Percentiles rank a stretch among this genome's conserved stretches.
Conservation (phyloP, 2,888 invertebrate genomes). For the Lycia hirtaria region DNA sequence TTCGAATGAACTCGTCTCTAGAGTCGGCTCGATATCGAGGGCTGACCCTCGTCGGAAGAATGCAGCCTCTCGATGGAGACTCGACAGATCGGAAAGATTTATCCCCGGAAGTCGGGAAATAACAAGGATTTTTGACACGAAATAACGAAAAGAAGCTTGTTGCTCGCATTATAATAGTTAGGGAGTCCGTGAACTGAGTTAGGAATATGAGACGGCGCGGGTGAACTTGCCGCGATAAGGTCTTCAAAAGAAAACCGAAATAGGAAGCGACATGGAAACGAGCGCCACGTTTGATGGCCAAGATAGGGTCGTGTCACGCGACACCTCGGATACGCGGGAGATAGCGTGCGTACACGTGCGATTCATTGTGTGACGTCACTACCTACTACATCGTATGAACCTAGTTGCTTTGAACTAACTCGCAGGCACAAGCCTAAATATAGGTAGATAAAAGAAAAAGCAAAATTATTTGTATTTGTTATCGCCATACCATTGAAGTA, state of each 20-base stretch:
- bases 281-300: conserved; percentile 17
- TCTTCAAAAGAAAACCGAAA: conserved; percentile 21
- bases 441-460: too few species aligned
- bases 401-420: too few species aligned
- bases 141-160: conserved; percentile 22
- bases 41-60: conserved; percentile 20
- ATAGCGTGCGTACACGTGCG: background rate
- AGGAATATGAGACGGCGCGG: conserved; percentile 16
- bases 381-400: too few species aligned
- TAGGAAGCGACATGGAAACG: conserved; percentile 19
- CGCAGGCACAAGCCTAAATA: too few species aligned
- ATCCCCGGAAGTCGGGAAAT: conserved; percentile 17
- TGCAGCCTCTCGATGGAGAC: conserved; percentile 13
- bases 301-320: conserved; percentile 22
- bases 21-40: conserved; percentile 21
- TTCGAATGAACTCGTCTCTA: conserved; percentile 24
- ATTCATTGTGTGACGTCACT: too few species aligned
- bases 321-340: background rate
- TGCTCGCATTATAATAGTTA: conserved; percentile 17
- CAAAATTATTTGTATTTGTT: too few species aligned
- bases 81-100: conserved; percentile 20
- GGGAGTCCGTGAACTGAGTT: conserved; percentile 8
- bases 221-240: conserved; percentile 14
- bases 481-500: too few species aligned
- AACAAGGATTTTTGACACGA: conserved; percentile 23